Conservation (phyloP, 2,113 vertebrate genomes). For the Neoarius graeffei region DNA sequence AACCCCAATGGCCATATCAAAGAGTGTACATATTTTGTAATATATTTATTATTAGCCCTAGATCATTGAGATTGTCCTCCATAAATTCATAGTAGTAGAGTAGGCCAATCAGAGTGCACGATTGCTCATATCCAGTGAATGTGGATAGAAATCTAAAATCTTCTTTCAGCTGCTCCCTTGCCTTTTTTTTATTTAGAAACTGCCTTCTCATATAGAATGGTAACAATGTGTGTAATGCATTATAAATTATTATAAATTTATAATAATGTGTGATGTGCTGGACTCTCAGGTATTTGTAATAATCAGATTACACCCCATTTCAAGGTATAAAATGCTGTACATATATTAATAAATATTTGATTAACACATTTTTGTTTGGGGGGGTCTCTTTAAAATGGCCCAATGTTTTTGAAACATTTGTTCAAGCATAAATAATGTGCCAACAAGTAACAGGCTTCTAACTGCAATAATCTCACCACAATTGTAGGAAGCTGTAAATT, state of each 20-base stretch:
- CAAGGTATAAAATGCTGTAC: neutral
- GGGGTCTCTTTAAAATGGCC: neutral
- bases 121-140: too few species aligned
- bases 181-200: too few species aligned
- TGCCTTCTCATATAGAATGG: too few species aligned
- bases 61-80: neutral
- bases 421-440: neutral
- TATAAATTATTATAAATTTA: neutral
- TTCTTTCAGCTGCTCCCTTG: too few species aligned
- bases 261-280: neutral
- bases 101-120: too few species aligned
- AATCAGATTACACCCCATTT: neutral
- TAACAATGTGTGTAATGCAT: neutral
- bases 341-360: neutral
- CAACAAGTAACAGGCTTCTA: neutral
- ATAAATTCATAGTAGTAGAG: too few species aligned
- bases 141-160: too few species aligned
- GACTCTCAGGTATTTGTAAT: neutral
- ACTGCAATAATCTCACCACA: slow-evolving; percentile 33
- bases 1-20: neutral
- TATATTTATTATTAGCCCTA: neutral
- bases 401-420: neutral
- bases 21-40: neutral
- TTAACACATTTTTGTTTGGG: neutral
- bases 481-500: slow-evolving; percentile 42